phyloP scores from a whole-genome alignment of 2,797 vertebrate genomes.

The Leptatherina wallacei region DNA sequence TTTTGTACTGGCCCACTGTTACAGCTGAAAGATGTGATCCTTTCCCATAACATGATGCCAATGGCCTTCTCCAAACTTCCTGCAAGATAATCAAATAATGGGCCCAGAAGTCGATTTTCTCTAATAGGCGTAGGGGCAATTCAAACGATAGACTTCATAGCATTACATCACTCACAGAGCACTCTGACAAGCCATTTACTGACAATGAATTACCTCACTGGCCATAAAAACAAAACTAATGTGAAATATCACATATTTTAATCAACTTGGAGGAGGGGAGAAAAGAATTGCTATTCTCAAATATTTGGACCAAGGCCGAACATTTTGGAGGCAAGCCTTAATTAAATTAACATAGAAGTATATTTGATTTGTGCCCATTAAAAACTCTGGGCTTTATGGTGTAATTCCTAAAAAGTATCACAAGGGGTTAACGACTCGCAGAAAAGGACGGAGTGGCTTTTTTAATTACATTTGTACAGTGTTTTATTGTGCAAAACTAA shows the following conservation, averaged over 20 bases:
- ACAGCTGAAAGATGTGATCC: constrained; percentile 58
- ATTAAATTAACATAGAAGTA: constrained; percentile 82
- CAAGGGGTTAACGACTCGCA: constrained; percentile 80
- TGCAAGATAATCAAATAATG: constrained; percentile 82
- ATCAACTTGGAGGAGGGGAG: constrained; percentile 80
- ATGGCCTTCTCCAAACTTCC: constrained; percentile 74
- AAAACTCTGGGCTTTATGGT: constrained; percentile 80
- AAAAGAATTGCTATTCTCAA: constrained; percentile 78
- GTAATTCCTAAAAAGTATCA: constrained; percentile 81
- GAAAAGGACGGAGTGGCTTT: constrained; percentile 62
- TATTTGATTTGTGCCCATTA: constrained; percentile 85
- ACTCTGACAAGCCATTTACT: constrained; percentile 82
- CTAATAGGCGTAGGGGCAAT: constrained; percentile 77
- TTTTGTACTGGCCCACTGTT: constrained; percentile 29
- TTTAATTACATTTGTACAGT: constrained; percentile 80
- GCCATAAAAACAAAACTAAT: constrained; percentile 86
- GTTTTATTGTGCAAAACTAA: constrained; percentile 83
- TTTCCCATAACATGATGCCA: constrained; percentile 60
- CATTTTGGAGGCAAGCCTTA: constrained; percentile 77
- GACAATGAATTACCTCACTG: constrained; percentile 82
- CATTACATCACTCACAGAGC: constrained; percentile 81
- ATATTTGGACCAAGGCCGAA: constrained; percentile 81
- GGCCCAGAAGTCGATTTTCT: constrained; percentile 78
- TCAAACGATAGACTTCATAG: constrained; percentile 81
- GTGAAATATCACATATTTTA: constrained; percentile 87